Evolutionary conservation across 2,888 invertebrate species (phyloP).

Genomic region (Bombylius major): DNA sequence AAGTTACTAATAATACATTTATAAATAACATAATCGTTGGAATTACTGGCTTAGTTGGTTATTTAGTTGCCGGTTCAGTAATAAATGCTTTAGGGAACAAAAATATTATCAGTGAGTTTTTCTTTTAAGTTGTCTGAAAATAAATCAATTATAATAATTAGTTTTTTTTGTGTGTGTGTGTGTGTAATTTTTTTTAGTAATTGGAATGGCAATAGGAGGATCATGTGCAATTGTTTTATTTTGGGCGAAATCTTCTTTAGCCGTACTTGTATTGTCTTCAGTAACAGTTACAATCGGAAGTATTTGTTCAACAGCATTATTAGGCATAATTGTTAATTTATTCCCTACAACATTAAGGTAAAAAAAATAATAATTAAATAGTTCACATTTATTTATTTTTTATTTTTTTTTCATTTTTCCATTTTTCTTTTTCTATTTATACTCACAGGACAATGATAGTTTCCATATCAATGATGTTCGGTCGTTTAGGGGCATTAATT

Average conservation of each 20-base stretch:
- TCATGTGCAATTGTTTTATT: constrained; percentile 39
- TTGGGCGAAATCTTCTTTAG: constrained; percentile 40
- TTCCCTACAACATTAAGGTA: constrained; percentile 34
- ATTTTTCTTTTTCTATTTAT: not conserved
- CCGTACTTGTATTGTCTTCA: constrained; percentile 44
- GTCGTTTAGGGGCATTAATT: constrained; percentile 53
- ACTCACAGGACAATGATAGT: constrained; percentile 56
- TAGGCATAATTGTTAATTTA: constrained; percentile 26
- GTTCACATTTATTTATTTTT: constrained; percentile 46
- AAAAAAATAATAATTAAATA: constrained; percentile 23
- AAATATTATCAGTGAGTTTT: constrained; percentile 39
- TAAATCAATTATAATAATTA: too few relatives aligned
- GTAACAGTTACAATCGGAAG: constrained; percentile 35
- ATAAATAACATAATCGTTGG: constrained; percentile 57
- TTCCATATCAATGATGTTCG: constrained; percentile 56
- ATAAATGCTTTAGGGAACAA: constrained; percentile 43
- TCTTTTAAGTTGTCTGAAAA: not conserved
- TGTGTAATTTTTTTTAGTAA: constrained; percentile 23
- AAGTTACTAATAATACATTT: constrained; percentile 48
- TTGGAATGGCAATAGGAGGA: constrained; percentile 40
- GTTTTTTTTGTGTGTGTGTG: too few relatives aligned
- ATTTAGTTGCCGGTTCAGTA: constrained; percentile 44
- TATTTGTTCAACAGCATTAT: constrained; percentile 27
- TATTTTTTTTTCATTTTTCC: constrained; percentile 41
- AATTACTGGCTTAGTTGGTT: constrained; percentile 47